Conservation (phyloP, 2,888 invertebrate species). For the Drosophila mimetica region DNA sequence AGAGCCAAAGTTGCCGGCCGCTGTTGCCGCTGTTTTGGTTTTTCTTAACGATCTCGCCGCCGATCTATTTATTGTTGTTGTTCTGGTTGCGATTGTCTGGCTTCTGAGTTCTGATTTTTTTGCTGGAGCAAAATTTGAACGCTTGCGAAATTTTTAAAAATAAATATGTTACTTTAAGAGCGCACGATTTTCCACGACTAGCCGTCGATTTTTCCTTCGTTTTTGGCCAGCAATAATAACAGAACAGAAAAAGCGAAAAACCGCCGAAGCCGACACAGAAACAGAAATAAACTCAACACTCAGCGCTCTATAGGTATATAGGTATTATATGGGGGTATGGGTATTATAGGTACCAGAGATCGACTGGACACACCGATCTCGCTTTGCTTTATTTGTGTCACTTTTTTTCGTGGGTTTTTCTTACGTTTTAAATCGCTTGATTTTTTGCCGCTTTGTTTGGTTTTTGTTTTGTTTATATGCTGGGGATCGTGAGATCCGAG, state of each 20-base stretch:
- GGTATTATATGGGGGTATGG: conserved; percentile 10
- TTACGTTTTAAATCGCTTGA: conserved; percentile 5
- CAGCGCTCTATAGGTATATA: conserved; percentile 47
- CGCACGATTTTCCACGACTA: conserved; percentile 57
- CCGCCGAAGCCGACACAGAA: conserved; percentile 45
- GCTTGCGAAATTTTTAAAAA: conserved; percentile 80
- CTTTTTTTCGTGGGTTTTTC: conserved; percentile 33
- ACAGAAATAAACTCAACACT: conserved; percentile 76
- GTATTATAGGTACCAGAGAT: conserved; percentile 29
- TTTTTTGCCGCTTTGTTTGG: conserved; percentile 47
- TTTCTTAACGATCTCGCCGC: conserved; percentile 49
- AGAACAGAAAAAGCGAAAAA: conserved; percentile 35
- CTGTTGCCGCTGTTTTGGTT: conserved; percentile 36
- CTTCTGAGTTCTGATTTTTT: conserved; percentile 44
- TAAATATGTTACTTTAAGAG: conserved; percentile 69
- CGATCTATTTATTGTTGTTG: conserved; percentile 43
- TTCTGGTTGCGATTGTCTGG: conserved; percentile 39
- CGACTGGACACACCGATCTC: conserved; percentile 39
- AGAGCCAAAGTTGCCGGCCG: conserved; percentile 52
- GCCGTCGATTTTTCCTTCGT: conserved; percentile 25
- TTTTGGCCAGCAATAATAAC: conserved; percentile 27
- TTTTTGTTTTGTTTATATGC: conserved; percentile 46
- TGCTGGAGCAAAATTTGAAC: conserved; percentile 65
- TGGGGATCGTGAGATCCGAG: conserved; percentile 50
- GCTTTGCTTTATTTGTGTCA: conserved; percentile 45